Evolutionary conservation across 2,888 invertebrate species (phyloP).

Genomic region (Lasioglossum figueresi): DNA sequence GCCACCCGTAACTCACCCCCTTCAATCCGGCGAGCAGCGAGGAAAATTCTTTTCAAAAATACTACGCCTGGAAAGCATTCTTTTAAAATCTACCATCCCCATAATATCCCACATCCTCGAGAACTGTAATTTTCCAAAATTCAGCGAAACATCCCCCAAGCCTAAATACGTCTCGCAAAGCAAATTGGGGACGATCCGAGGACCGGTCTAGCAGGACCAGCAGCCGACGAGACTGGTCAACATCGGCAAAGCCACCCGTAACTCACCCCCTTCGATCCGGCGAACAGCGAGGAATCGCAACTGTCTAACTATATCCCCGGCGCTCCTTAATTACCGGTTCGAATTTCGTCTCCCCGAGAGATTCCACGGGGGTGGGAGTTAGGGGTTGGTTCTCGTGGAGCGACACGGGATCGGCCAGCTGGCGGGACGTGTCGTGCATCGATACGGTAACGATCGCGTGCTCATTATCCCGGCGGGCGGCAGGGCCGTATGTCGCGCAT

Average conservation of each 20-base stretch:
- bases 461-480: slow-evolving; percentile 58
- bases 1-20: background rate
- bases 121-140: background rate
- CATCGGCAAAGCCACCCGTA: background rate
- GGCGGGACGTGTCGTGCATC: slow-evolving; percentile 61
- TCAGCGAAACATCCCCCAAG: background rate
- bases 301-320: background rate
- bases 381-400: slow-evolving; percentile 45
- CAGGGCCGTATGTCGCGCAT: slow-evolving; percentile 64
- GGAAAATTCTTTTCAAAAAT: too few relatives aligned
- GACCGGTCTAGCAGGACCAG: background rate
- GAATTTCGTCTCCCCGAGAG: slow-evolving; percentile 8
- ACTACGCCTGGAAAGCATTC: too few relatives aligned
- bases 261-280: background rate
- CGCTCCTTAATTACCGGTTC: slow-evolving; percentile 6
- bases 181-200: background rate
- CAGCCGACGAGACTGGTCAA: background rate
- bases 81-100: background rate
- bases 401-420: slow-evolving; percentile 50
- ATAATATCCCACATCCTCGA: background rate
- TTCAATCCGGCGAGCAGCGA: background rate
- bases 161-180: background rate
- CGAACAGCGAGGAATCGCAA: background rate
- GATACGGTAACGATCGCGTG: slow-evolving; percentile 68
- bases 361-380: background rate